A percentile compares a stretch with the other conserved stretches of the same genome.
These are phyloP conservation scores for Siphonodentalium dalli DNA, from an alignment of 2,888 invertebrate species.

Conservation along the genomic window DNA sequence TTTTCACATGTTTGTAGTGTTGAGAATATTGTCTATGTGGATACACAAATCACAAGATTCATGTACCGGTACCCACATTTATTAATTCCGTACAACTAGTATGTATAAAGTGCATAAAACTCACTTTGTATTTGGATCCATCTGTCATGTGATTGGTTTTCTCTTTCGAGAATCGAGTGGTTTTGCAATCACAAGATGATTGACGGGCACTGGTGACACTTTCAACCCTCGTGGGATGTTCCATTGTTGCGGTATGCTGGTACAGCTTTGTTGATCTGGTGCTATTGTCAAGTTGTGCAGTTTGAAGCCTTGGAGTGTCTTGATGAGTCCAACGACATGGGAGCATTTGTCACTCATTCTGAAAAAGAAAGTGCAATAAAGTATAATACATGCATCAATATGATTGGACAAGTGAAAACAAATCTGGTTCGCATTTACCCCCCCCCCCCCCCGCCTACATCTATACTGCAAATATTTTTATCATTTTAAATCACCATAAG, in stretches of 20 bases:
- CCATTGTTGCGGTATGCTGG: constrained; percentile 28
- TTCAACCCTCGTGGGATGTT: constrained; percentile 23
- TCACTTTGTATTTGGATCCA: constrained; percentile 9
- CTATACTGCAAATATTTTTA: too few species aligned
- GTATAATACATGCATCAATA: too few species aligned
- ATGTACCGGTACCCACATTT: too few species aligned
- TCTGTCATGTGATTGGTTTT: constrained; percentile 13
- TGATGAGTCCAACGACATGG: constrained; percentile 25
- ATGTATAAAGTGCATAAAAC: too few species aligned
- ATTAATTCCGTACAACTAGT: too few species aligned
- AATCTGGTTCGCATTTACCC: too few species aligned
- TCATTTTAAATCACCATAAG: too few species aligned
- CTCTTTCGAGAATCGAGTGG: constrained; percentile 19
- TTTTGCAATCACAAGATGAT: constrained; percentile 26
- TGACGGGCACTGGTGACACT: constrained; percentile 20
- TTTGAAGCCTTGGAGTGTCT: constrained; percentile 25
- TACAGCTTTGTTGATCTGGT: constrained; percentile 22
- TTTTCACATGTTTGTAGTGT: too few species aligned
- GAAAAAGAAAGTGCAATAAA: constrained; percentile 19
- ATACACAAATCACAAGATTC: too few species aligned
- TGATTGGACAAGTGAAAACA: too few species aligned
- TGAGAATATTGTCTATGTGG: too few species aligned
- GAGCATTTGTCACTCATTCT: constrained; percentile 25
- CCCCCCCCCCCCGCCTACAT: too few species aligned
- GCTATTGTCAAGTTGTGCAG: constrained; percentile 22